Conservation (phyloP, 2,888 invertebrate genomes). For the Neuroscelio doddi region DNA sequence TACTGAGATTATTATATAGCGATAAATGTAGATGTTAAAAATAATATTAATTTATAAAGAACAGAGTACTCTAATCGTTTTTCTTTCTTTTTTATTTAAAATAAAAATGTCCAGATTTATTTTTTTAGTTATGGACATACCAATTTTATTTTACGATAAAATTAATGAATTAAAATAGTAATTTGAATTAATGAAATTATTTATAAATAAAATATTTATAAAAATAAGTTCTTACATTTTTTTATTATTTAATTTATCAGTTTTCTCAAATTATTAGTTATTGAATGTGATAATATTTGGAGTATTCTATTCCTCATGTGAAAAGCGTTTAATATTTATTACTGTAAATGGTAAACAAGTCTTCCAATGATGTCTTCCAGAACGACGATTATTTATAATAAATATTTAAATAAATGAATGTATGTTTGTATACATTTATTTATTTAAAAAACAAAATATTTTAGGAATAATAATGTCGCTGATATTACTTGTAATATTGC, state of each 20-base stretch:
- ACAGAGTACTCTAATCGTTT: constrained; percentile 18
- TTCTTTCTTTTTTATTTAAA: not conserved
- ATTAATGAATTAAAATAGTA: too few relatives aligned
- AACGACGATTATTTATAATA: constrained; percentile 47
- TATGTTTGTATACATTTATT: constrained; percentile 43
- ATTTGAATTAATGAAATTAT: too few relatives aligned
- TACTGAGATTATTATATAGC: constrained; percentile 34
- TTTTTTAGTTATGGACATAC: too few relatives aligned
- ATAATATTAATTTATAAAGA: constrained; percentile 27
- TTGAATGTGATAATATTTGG: not conserved
- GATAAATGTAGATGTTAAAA: constrained; percentile 22
- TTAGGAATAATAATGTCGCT: constrained; percentile 14
- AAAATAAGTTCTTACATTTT: too few relatives aligned
- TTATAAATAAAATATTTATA: too few relatives aligned
- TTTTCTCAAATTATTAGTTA: too few relatives aligned
- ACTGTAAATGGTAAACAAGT: constrained; percentile 53
- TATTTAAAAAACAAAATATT: constrained; percentile 17
- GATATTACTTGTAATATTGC: too few relatives aligned
- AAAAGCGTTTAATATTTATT: constrained; percentile 13
- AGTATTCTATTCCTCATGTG: constrained; percentile 18
- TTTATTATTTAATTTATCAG: too few relatives aligned
- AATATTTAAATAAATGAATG: constrained; percentile 30
- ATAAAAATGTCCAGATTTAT: too few relatives aligned
- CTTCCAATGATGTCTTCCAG: constrained; percentile 67
- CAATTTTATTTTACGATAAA: too few relatives aligned